Conservation (phyloP, 2,888 invertebrate species). For the Thelaira solivaga region DNA sequence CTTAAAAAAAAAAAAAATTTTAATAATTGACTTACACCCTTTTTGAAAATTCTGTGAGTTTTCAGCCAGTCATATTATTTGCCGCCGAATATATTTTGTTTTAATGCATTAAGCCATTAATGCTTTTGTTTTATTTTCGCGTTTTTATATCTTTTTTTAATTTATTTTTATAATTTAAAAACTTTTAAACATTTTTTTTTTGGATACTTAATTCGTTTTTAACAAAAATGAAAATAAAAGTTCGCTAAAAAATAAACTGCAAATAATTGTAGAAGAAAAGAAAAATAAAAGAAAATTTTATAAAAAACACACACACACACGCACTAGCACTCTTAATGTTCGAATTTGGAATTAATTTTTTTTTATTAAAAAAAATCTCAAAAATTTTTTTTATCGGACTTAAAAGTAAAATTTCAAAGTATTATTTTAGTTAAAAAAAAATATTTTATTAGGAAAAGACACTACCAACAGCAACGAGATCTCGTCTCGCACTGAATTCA, state of each 20-base stretch:
- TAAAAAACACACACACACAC: not conserved
- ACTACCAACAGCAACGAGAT: constrained; percentile 78
- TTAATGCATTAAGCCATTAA: constrained; percentile 9
- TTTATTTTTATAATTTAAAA: not conserved
- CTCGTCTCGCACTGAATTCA: constrained; percentile 77
- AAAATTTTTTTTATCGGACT: not conserved
- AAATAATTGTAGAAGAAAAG: constrained; percentile 5
- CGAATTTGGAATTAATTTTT: too few species aligned
- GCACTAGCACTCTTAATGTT: not conserved
- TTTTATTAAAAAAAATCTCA: not conserved
- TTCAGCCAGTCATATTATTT: constrained; percentile 30
- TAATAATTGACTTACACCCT: constrained; percentile 47
- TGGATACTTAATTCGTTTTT: constrained; percentile 24
- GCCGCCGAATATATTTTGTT: not conserved
- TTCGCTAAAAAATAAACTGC: constrained; percentile 59
- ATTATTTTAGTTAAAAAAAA: not conserved
- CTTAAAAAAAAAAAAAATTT: not conserved
- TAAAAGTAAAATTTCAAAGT: not conserved
- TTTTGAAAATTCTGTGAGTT: not conserved
- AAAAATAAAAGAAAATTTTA: constrained; percentile 7
- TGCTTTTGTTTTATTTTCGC: not conserved
- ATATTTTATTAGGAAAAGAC: constrained; percentile 66
- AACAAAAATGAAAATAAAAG: constrained; percentile 62
- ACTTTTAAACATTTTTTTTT: constrained; percentile 5
- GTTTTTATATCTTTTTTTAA: not conserved